Conservation (phyloP, 1,140 invertebrate species). For the Drosophila santomea region DNA sequence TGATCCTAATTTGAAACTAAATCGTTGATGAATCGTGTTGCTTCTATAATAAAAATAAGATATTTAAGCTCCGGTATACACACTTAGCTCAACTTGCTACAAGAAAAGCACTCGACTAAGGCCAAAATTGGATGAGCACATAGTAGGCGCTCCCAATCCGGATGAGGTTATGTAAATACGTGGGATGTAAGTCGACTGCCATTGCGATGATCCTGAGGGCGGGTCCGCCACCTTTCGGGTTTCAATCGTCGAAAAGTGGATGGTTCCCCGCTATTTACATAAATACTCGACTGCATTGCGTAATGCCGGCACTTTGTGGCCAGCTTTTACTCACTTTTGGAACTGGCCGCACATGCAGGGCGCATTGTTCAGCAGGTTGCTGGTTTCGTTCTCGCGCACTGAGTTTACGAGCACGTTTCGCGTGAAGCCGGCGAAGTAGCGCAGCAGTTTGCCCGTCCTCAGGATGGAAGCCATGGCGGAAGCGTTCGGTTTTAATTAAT, state of each 20-base stretch:
- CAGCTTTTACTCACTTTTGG: constrained; percentile 84
- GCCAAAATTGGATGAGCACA: background rate
- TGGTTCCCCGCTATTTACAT: constrained; percentile 11
- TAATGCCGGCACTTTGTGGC: constrained; percentile 56
- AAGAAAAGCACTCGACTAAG: background rate
- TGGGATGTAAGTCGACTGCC: background rate
- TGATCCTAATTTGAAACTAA: too few relatives aligned
- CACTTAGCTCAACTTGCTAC: too few relatives aligned
- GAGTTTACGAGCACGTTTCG: constrained; percentile 88
- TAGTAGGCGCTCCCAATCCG: background rate
- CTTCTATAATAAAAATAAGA: too few relatives aligned
- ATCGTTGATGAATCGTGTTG: too few relatives aligned
- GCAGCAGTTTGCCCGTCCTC: constrained; percentile 89
- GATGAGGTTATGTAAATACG: constrained; percentile 61
- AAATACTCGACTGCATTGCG: constrained; percentile 51
- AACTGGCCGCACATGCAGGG: constrained; percentile 85
- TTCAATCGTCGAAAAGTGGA: background rate
- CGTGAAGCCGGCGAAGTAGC: constrained; percentile 89
- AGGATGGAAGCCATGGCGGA: constrained; percentile 87
- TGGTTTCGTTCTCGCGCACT: constrained; percentile 85
- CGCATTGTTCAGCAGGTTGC: constrained; percentile 84
- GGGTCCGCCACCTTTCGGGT: too few relatives aligned
- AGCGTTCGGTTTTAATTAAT: constrained; percentile 45
- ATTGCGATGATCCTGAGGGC: too few relatives aligned
- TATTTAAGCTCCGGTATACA: too few relatives aligned